Evolutionary conservation across 2,113 vertebrate genomes (phyloP), one percentile per base, ranked within the genome.

Genomic region (Eretmochelys imbricata): DNA sequence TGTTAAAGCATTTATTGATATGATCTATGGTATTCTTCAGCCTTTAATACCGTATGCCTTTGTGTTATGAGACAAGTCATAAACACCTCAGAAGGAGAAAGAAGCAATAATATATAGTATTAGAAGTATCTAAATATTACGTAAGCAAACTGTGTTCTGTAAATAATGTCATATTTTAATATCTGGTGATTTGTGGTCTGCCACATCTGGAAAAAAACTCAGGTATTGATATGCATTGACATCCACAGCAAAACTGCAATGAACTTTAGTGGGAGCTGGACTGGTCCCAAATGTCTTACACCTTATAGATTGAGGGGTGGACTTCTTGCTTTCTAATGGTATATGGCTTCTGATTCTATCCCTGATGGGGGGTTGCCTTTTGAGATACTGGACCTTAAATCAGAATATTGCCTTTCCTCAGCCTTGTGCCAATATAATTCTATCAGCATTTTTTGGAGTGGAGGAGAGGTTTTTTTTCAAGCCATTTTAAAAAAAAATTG

Each of bases 181-280:
- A 86, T 94, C 49, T 95, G 80, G 10, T 82, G 90, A 72, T 94
- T 91, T 50, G 35, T 92, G 85, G 78, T 91, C 86, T 88, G 92
- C 53, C 90, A 91, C n/a, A 79, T 3, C 2, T 89, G 72, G 91
- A 72, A 91, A 88, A 94, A 86, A 62, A 87, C 14, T 51, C 4
- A 8, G 82, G 6, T 94, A 80, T 42, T 82, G 19, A 62, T 92
- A 69, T 14, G 48, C 91, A 27, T 53, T 82, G 78, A 11, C 72
- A 53, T 42, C 93, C 48, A 80, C 49, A 85, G 54, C 53, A 91
- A 31, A 87, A 87, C 84, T n/a, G 20, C 91, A 38, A 25, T 65
- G 54, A 93, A 46, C 5, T 89, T 88, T 38, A 90, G 46, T 80
- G 62, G 83, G 35, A 82, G 82, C 24, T 92, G 81, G 38, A 96